phyloP scores from a whole-genome alignment of 2,888 invertebrate genomes.

The Lasiommata megera region DNA sequence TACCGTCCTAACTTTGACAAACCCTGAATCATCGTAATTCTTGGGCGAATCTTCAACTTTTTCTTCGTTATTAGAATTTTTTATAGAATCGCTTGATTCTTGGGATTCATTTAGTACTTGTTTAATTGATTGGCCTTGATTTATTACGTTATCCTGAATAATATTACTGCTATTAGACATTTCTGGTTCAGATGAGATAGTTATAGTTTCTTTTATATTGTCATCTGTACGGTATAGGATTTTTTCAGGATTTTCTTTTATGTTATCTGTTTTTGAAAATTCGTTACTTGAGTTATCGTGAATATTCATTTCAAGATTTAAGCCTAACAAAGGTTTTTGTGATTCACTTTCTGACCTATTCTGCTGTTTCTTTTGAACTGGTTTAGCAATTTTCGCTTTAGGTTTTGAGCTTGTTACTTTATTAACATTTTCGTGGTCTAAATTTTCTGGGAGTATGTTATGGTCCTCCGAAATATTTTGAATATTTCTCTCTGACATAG shows the following conservation, averaged over 20 bases:
- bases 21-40: not conserved
- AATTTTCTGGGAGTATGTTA: conserved; percentile 5
- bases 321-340: not conserved
- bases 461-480: not conserved
- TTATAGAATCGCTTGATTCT: not conserved
- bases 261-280: not conserved
- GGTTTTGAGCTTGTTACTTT: conserved; percentile 40
- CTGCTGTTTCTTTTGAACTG: conserved; percentile 62
- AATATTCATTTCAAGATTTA: not conserved
- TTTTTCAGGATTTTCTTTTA: not conserved
- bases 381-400: conserved; percentile 63
- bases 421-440: conserved; percentile 21
- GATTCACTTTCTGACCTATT: conserved; percentile 28
- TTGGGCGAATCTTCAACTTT: not conserved
- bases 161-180: not conserved
- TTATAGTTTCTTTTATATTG: not conserved
- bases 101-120: not conserved
- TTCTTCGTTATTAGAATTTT: not conserved
- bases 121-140: not conserved
- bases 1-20: not conserved
- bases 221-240: not conserved
- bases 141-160: not conserved
- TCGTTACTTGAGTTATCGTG: not conserved
- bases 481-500: conserved; percentile 12
- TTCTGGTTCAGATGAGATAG: not conserved